A percentile compares a stretch with the other conserved stretches of the same genome.
These are phyloP conservation scores for Chelon auratus DNA, from an alignment of 2,797 vertebrate genomes.

Conservation along the genomic window DNA sequence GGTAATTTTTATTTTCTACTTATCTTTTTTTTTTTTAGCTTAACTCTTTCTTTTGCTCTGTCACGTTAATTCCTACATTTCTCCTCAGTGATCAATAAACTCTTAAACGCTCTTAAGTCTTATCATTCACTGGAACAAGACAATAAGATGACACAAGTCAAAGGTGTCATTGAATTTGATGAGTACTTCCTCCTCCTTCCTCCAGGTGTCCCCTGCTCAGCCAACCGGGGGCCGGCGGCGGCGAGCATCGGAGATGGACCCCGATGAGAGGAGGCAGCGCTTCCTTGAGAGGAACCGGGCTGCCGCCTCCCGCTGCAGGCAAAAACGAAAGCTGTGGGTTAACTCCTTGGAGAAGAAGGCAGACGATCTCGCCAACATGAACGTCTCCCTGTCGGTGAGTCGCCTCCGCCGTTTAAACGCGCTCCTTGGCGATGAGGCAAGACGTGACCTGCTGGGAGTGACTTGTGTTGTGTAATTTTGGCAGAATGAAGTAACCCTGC, in stretches of 20 bases:
- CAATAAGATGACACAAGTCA: background rate
- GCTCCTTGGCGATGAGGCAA: background rate
- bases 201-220: slow-evolving; percentile 95
- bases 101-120: background rate
- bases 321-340: slow-evolving; percentile 96
- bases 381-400: slow-evolving; percentile 93
- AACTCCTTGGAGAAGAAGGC: slow-evolving; percentile 95
- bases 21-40: too few relatives aligned
- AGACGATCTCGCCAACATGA: slow-evolving; percentile 93
- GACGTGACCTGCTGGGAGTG: slow-evolving; percentile 5
- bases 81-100: too few relatives aligned
- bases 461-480: slow-evolving; percentile 43
- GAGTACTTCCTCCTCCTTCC: background rate
- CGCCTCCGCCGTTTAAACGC: slow-evolving; percentile 3
- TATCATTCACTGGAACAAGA: background rate
- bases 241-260: slow-evolving; percentile 92
- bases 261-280: slow-evolving; percentile 93
- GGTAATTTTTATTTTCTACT: too few relatives aligned
- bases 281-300: slow-evolving; percentile 96
- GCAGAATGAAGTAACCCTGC: slow-evolving; percentile 93
- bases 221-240: slow-evolving; percentile 91
- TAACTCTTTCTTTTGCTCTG: too few relatives aligned
- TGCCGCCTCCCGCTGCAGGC: slow-evolving; percentile 93
- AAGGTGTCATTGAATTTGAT: background rate
- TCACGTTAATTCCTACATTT: too few relatives aligned